Conservation (phyloP, 2,797 vertebrate species). For the Crypturellus tataupa region DNA sequence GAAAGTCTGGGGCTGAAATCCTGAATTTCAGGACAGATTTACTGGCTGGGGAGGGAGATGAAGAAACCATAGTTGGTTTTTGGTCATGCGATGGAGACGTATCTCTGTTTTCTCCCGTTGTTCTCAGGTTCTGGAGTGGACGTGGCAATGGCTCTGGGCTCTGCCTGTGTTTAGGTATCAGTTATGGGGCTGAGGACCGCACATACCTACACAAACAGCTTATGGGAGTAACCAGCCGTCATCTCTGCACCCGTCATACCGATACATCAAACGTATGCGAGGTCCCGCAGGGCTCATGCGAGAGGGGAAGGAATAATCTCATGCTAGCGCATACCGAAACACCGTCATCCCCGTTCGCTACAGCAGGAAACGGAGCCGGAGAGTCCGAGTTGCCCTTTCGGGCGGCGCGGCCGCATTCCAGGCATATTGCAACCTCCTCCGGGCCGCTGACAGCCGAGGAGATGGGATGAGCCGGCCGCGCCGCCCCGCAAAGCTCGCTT, state of each 20-base stretch:
- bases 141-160: not conserved
- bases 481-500: not conserved
- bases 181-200: not conserved
- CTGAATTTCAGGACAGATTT: not conserved
- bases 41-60: not conserved
- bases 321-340: not conserved
- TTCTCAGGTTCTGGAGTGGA: not conserved
- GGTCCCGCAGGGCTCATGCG: not conserved
- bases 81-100: fast-evolving
- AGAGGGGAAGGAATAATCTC: not conserved
- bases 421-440: constrained; percentile 22
- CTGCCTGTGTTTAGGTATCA: not conserved
- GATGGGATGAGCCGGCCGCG: not conserved
- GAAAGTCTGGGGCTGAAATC: not conserved
- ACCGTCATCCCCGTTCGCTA: not conserved
- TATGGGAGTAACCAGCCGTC: not conserved
- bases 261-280: not conserved
- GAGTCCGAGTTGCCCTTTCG: not conserved
- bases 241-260: not conserved
- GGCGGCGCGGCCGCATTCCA: constrained; percentile 8
- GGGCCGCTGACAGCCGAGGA: not conserved
- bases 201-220: fast-evolving
- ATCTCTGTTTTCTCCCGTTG: not conserved
- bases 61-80: not conserved
- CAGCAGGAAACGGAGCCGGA: not conserved